Evolutionary conservation across 2,888 invertebrate genomes (phyloP).

Genomic region (Cheilosia impressa): DNA sequence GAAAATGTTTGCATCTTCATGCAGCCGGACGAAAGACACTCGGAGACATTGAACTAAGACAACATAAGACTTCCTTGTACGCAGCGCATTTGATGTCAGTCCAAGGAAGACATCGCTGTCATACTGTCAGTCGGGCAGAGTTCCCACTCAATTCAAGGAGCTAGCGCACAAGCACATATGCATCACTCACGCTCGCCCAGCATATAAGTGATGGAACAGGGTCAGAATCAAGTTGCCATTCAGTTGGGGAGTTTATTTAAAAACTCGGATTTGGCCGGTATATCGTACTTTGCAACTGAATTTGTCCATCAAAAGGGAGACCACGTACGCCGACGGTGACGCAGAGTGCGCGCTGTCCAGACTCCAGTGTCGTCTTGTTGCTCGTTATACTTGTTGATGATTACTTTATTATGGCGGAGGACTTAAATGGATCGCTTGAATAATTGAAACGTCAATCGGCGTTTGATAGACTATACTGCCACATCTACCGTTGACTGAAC

Average conservation of each 20-base stretch:
- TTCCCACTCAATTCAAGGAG: conserved; percentile 62
- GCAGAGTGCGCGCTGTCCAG: conserved; percentile 11
- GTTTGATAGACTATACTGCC: conserved; percentile 72
- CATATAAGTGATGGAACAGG: conserved; percentile 47
- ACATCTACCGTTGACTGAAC: conserved; percentile 73
- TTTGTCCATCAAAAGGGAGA: conserved; percentile 41
- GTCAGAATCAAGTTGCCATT: conserved; percentile 61
- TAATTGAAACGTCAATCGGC: conserved; percentile 75
- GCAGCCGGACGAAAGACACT: conserved; percentile 16
- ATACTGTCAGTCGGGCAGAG: conserved; percentile 30
- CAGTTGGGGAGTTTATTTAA: conserved; percentile 17
- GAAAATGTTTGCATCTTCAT: conserved; percentile 43
- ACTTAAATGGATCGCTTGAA: conserved; percentile 74
- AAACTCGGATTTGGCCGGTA: conserved; percentile 37
- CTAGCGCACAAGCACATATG: conserved; percentile 57
- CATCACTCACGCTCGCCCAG: conserved; percentile 39
- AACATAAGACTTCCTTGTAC: conserved; percentile 65
- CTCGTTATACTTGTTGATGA: conserved; percentile 51
- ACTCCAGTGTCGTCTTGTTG: conserved; percentile 7
- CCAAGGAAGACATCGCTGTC: conserved; percentile 61
- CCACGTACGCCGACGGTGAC: conserved; percentile 19
- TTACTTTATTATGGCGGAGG: conserved; percentile 68
- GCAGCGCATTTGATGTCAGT: conserved; percentile 56
- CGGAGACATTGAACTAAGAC: conserved; percentile 42
- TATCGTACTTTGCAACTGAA: conserved; percentile 3